Conservation (phyloP, 2,888 invertebrate genomes). For the Callyntrura guangdongensis region DNA sequence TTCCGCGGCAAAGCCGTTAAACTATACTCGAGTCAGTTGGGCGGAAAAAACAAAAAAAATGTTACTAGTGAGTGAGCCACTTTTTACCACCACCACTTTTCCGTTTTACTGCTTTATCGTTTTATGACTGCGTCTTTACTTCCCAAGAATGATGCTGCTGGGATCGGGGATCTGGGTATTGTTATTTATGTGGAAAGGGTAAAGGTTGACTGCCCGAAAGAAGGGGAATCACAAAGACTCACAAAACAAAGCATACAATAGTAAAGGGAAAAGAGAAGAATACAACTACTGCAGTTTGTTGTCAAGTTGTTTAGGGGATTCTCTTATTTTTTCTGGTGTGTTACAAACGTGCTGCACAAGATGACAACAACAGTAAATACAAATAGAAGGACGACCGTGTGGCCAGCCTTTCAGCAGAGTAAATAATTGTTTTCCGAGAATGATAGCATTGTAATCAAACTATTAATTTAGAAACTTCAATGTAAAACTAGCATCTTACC, state of each 20-base stretch:
- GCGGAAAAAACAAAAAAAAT: background rate
- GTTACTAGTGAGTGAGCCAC: constrained; percentile 5
- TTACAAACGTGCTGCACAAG: too few species aligned
- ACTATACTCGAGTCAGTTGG: background rate
- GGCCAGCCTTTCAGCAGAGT: too few species aligned
- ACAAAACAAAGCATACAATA: background rate
- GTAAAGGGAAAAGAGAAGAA: constrained; percentile 6
- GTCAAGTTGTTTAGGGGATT: background rate
- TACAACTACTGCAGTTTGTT: background rate
- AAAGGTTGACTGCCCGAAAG: constrained; percentile 37
- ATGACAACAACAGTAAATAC: too few species aligned
- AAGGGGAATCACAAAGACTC: background rate
- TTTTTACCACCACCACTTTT: background rate
- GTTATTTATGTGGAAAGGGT: constrained; percentile 32
- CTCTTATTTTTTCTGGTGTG: too few species aligned
- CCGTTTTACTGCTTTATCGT: background rate
- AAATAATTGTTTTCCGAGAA: too few species aligned
- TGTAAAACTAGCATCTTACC: too few species aligned
- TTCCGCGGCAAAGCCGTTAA: constrained; percentile 39
- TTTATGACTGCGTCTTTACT: constrained; percentile 26
- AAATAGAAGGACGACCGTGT: too few species aligned
- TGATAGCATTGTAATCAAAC: too few species aligned
- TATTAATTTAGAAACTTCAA: too few species aligned
- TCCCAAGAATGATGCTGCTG: background rate
- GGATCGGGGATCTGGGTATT: background rate